Percentiles rank a stretch among this genome's conserved stretches.
phyloP scores from a whole-genome alignment of 92 coral and sea anemone genomes.

The Bergia sp. region DNA sequence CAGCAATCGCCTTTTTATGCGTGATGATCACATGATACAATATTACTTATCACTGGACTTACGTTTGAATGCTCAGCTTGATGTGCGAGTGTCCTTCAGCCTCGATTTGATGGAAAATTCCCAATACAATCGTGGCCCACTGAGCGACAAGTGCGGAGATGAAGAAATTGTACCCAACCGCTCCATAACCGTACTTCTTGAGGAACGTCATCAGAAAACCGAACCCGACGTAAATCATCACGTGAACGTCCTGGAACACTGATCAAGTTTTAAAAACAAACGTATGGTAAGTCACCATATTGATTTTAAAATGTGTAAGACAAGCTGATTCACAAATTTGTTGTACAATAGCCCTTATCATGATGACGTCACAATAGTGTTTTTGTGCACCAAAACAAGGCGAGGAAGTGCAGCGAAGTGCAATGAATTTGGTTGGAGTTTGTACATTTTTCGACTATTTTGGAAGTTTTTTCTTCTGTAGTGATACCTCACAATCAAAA shows the following conservation, averaged over 20 bases:
- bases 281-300: background rate
- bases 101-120: conserved; percentile 64
- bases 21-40: too few relatives aligned
- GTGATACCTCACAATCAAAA: too few relatives aligned
- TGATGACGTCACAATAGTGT: too few relatives aligned
- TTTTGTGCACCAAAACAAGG: too few relatives aligned
- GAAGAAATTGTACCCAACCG: conserved; percentile 81
- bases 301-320: too few relatives aligned
- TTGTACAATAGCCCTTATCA: too few relatives aligned
- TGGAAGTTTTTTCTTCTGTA: too few relatives aligned
- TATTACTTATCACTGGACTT: background rate
- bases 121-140: conserved; percentile 76
- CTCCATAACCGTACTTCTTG: conserved; percentile 71
- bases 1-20: too few relatives aligned
- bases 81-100: conserved; percentile 50
- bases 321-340: too few relatives aligned
- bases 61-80: conserved; percentile 54
- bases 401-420: too few relatives aligned
- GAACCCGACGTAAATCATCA: conserved; percentile 75
- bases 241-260: conserved; percentile 88
- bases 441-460: too few relatives aligned
- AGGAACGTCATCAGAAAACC: conserved; percentile 83
- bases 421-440: too few relatives aligned
- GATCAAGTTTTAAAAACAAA: background rate
- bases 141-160: conserved; percentile 74